Evolutionary conservation across 1,140 invertebrate genomes (phyloP).

Genomic region (Stegodyphus mimosarum): DNA sequence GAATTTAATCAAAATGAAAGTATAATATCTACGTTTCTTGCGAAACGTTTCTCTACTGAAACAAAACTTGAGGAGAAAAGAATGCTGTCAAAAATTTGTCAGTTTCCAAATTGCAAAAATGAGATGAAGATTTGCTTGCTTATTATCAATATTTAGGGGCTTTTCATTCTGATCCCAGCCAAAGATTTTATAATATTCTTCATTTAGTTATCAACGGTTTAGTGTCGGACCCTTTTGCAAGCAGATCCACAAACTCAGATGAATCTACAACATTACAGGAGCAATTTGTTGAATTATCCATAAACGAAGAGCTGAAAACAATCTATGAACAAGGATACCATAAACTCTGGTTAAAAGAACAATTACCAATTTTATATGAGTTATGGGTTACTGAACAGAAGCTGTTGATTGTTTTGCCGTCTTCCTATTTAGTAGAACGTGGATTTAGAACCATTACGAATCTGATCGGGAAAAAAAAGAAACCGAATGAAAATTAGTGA

Average conservation of each 20-base stretch:
- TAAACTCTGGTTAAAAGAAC: background rate
- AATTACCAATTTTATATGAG: background rate
- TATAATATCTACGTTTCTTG: too few relatives aligned
- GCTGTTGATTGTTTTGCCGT: background rate
- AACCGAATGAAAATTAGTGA: constrained; percentile 5
- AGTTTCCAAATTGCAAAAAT: constrained; percentile 32
- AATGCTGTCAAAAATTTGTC: too few relatives aligned
- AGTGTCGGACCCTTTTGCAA: constrained; percentile 43
- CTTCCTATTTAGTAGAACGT: background rate
- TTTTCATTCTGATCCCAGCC: background rate
- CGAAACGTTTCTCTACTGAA: too few relatives aligned
- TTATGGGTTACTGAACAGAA: background rate
- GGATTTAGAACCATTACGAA: background rate
- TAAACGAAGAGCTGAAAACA: constrained; percentile 48
- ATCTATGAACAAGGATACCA: constrained; percentile 22
- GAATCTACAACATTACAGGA: constrained; percentile 1
- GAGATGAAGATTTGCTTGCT: background rate
- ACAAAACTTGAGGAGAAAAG: too few relatives aligned
- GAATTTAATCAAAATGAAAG: too few relatives aligned
- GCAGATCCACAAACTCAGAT: constrained; percentile 32
- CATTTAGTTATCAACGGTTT: constrained; percentile 48
- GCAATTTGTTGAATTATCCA: constrained; percentile 30
- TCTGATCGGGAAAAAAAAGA: background rate
- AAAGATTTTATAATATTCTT: background rate
- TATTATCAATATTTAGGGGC: background rate